Base-by-base conservation (phyloP, 2,113 vertebrate genomes). In the Sander lucioperca region DNA sequence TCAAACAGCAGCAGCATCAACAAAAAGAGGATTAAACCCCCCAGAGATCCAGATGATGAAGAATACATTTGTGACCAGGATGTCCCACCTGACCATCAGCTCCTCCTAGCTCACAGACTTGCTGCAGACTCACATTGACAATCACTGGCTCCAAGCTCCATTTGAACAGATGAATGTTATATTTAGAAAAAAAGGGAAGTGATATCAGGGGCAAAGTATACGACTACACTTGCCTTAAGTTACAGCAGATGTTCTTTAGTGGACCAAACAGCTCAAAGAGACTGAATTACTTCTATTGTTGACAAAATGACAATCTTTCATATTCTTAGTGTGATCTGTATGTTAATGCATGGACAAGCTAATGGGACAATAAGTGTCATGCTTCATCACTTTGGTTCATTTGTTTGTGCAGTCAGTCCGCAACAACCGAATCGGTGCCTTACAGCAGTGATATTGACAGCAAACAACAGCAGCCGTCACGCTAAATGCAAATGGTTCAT, bases 151-250 rank as follows among this genome's bases (percentile, higher is more conserved):
- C 39, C 39, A 56, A 85, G 72, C 85, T 85, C 75, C n/a, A 83
- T 88, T 79, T 86, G 77, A 93, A 87, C 71, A 82, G 63, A 89
- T 89, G 88, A 89, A 89, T 88, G 83, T 88, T 81, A 72, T 39
- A 84, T 85, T 85, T 87, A 83, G 58, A 61, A 66, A 54, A 85
- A 86, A 89, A 80, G 83, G 86, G 66, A 91, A 85, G 79, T 83
- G 88, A 90, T 81, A 85, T 88, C 83, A 80, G 89, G 83, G 86
- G 84, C 87, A 89, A 83, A 88, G 91, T 90, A 88, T 69, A 79
- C 21, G 69, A 80, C 80, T 79, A 80, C 87, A 88, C 93, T 90
- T 92, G 94, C 94, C 94, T 95, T 95, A 95, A 94, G 87, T 87
- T 70, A 86, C 84, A 93, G 82, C 85, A 87, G 63, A 87, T 77